These are phyloP conservation scores for Molossus alvarezi DNA, from an alignment of 2,797 vertebrate species.

Conservation along the genomic window DNA sequence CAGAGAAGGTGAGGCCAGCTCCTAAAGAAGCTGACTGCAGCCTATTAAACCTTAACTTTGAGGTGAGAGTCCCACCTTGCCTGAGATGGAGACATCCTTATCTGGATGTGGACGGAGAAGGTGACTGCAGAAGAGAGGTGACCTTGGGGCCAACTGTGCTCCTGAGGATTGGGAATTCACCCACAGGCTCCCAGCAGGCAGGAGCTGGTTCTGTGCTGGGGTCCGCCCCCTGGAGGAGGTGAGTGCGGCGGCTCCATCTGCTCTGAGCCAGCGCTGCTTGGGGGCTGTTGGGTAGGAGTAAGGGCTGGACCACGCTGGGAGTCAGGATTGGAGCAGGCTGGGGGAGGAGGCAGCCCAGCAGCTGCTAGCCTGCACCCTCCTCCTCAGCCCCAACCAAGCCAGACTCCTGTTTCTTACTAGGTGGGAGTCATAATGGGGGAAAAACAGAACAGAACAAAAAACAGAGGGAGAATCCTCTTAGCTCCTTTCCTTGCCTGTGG, in stretches of 20 bases:
- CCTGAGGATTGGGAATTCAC: fast-evolving
- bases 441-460: not conserved
- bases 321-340: not conserved
- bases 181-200: fast-evolving
- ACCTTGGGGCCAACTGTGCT: not conserved
- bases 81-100: not conserved
- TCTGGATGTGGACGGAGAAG: not conserved
- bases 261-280: not conserved
- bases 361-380: not conserved
- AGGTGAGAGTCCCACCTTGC: not conserved
- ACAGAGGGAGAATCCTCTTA: not conserved
- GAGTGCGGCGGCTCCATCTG: not conserved
- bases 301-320: not conserved
- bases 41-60: not conserved
- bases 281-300: not conserved
- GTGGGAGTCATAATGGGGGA: not conserved
- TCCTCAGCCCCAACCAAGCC: not conserved
- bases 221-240: fast-evolving
- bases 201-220: not conserved
- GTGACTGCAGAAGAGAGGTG: not conserved
- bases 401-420: not conserved
- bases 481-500: not conserved
- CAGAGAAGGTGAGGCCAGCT: not conserved
- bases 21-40: not conserved
- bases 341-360: not conserved